Evolutionary conservation across 2,797 vertebrate species (phyloP), one percentile per base, ranked within the genome.

Genomic region (Denticeps clupeoides): DNA sequence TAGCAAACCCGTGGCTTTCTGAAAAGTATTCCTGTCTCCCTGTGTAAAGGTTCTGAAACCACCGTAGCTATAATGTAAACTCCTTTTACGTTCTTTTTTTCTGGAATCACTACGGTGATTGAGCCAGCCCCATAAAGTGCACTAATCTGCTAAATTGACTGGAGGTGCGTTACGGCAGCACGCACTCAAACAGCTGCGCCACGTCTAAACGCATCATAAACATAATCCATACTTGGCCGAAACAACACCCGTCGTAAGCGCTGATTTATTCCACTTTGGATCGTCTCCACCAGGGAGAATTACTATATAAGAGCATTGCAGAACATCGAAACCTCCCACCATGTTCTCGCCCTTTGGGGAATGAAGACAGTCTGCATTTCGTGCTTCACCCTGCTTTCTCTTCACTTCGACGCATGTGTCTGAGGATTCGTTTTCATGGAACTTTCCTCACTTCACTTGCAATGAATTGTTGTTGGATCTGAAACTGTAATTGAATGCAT

Each of bases 101-200:
- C 78, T 72, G 75, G n/a, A n/a, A 82, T 80, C 62, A 48, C 53
- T 47, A 63, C 62, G 64, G 54, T 64, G 66, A 77, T 63, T 61
- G 60, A 31, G 27, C 49, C 15, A 33, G 27, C 50, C 16, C 47
- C 53, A 56, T 70, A 38, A 38, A 72, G 71, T 78, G 68, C 56
- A 13, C 58, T 70, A 72, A 80, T 82, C 68, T 77, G 68, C 67
- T 59, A 71, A 75, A 80, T 75, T 73, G 74, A 78, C 66, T 69
- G 65, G 24, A 47, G 55, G 62, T 73, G n/a, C n/a, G n/a, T n/a
- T n/a, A n/a, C 62, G 51, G 16, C 3, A 53, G 64, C 49, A 58
- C 3, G 7, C 51, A 59, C 70, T 58, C 62, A 55, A 69, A 74
- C 74, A 65, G 64, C 75, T 78, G 73, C 70, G 77, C 71, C 58